Evolutionary conservation across 1,140 invertebrate genomes (phyloP), one percentile per base, ranked within the genome.

Genomic region (Drosophila varians): DNA sequence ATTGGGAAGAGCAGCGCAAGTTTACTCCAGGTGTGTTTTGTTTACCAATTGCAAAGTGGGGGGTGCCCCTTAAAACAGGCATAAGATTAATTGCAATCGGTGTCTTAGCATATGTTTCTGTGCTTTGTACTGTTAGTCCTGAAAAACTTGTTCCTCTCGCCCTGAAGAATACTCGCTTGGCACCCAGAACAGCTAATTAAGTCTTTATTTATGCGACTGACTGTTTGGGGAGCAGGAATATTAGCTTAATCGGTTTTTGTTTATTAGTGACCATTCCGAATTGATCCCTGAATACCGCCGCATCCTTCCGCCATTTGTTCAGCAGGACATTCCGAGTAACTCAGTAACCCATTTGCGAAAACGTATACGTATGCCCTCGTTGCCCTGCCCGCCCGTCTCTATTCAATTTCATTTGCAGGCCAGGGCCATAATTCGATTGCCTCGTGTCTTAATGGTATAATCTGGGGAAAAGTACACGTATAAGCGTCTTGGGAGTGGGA

Each of bases 41-140:
- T 86, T 83, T 83, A 79, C 79, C 75, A 83, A 86, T 83, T 79
- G 79, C 61, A 42, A 14, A 12, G 16, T 8, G 8, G 11, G 0
- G 28, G 14, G 38, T 21, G 19, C 28, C 19, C 36, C 6, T 6
- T 38, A 55, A 52, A 62, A 86, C 79, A 75, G 80, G 80, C 82
- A 84, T 64, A 86, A 87, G 82, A 87, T 87, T 87, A 87, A 87
- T 87, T 87, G 82, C 82, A 82, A 87, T 87, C 83, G 82, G 82
- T 87, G 82, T 88, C 77, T 82, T 74, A 77, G 83, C 82, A 87
- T 87, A 87, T 87, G 82, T 88, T 87, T 87, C 82, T 82, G 66
- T 68, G 66, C 61, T 66, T 66, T 66, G 62, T 65, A 60, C n/a
- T n/a, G n/a, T n/a, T n/a, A n/a, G 65, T 66, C 19, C 14, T 2